Base-by-base conservation (phyloP, 2,113 vertebrate species). In the Delphinus delphis region DNA sequence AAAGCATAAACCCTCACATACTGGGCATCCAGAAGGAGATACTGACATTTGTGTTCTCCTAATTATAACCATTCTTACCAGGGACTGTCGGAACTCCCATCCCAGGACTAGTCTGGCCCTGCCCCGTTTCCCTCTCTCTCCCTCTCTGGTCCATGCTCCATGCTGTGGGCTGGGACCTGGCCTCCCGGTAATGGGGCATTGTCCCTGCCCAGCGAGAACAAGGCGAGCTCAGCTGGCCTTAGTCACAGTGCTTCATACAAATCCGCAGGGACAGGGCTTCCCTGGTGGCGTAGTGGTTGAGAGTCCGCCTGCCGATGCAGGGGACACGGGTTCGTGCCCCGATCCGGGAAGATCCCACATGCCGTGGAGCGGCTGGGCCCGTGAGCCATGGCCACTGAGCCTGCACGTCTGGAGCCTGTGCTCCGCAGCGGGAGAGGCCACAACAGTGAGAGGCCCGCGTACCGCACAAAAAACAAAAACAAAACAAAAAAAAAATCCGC, bases 151-250 rank as follows among this genome's bases (percentile, higher is more conserved):
- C 90, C 50, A 6, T 5, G 55, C 41, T 33, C 62, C 1, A 1
- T 8, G 25, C 90, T 63, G 65, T 6, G 14, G 41, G 26, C 41
- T 3, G 3, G 36, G 86, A 41, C 53, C 85, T 62, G 88, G 93
- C 44, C 63, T 47, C 67, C 14, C 5, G 41, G 90, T 86, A 91
- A 89, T 82, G 53, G 44, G 36, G 53, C 65, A 93, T 95, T 92
- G 82, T 92, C 88, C 55, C 44, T 20, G 73, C 82, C 68, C 13
- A 0, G 55, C 2, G 2, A 47, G 92, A 91, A 86, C 67, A 93
- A 95, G 89, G 67, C 17, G 33, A 93, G 87, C 95, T 94, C 96
- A 93, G 96, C 96, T 89, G 97, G 89, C 62, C 82, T 96, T 82
- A 41, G 92, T 96, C 97, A 96, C 96, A 97, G 90, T 55, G 92